Base-by-base conservation (phyloP, 2,113 vertebrate species). In the Lamprologus callipterus region DNA sequence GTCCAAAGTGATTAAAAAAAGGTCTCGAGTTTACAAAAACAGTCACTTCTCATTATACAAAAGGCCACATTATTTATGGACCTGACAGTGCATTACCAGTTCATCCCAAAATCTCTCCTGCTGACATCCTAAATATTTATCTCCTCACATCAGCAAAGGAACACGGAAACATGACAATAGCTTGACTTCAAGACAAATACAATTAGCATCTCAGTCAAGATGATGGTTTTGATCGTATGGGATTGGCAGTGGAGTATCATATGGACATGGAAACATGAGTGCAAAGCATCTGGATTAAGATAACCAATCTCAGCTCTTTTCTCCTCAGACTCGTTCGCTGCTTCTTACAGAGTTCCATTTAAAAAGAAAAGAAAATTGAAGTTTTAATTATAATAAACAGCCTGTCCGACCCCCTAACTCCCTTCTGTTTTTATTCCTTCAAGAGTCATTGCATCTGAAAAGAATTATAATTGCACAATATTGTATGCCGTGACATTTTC, bases 181-280 rank as follows among this genome's bases (percentile, higher is more conserved):
- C 82, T 88, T 84, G 54, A 80, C 86, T 42, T 80, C 19, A 84
- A 87, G 80, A 87, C 90, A 85, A 91, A 87, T 89, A 78, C 21
- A 90, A 85, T 93, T 80, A 90, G 57, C 68, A 90, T 89, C 85
- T 58, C 80, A 31, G 58, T 57, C n/a, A 55, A 65, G 13, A 81
- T 84, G 13, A 54, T 40, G 55, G 9, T 13, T 92, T 80, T 86
- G 68, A 84, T 89, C 21, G 12, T 81, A 37, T 91, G 9, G 84
- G 47, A 86, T 42, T 47, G 60, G 79, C 70, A 73, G 45, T 37
- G 37, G 45, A 23, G 3, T 83, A 89, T 86, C 28, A 57, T 33
- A 68, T 23, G 45, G 82, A 86, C 78, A 58, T 86, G 49, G 70
- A 89, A 80, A 88, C 21, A 49, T 28, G 42, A 75, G 16, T 26